phyloP scores from a whole-genome alignment of 1,140 invertebrate species.

The Drosophila mojavensis region DNA sequence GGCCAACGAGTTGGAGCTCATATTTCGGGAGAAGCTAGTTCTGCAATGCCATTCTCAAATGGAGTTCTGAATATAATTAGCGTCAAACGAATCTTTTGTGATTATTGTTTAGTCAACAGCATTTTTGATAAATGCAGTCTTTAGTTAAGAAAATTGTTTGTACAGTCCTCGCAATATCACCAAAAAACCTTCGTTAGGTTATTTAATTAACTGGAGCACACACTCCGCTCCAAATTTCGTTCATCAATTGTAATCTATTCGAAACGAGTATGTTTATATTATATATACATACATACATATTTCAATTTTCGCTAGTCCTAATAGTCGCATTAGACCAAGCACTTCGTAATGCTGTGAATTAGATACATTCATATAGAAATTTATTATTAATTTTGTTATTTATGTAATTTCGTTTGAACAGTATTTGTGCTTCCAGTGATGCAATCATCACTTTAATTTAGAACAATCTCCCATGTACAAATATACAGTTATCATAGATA shows the following conservation, averaged over 20 bases:
- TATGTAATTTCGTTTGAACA: slow-evolving; percentile 15
- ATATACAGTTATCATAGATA: background rate
- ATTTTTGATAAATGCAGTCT: slow-evolving; percentile 52
- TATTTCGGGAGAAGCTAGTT: slow-evolving; percentile 58
- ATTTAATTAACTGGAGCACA: slow-evolving; percentile 18
- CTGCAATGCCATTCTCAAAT: slow-evolving; percentile 29
- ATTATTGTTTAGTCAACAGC: slow-evolving; percentile 25
- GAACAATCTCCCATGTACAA: slow-evolving; percentile 4
- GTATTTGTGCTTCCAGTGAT: slow-evolving; percentile 2
- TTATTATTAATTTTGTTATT: slow-evolving; percentile 3
- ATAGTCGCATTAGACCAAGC: slow-evolving; percentile 15
- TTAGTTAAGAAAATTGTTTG: slow-evolving; percentile 22
- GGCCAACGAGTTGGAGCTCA: slow-evolving; percentile 44
- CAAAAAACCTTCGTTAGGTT: slow-evolving; percentile 5
- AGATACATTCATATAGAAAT: background rate
- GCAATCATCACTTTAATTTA: slow-evolving; percentile 6
- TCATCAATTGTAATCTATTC: slow-evolving; percentile 11
- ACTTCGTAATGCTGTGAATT: slow-evolving; percentile 8
- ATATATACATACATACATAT: background rate
- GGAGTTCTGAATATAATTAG: slow-evolving; percentile 25
- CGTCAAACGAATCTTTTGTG: slow-evolving; percentile 20
- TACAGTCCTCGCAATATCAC: slow-evolving; percentile 3
- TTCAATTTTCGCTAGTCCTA: slow-evolving; percentile 28
- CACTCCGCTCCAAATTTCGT: slow-evolving; percentile 2
- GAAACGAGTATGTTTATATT: slow-evolving; percentile 11